Evolutionary conservation across 2,797 vertebrate genomes (phyloP), one percentile per base, ranked within the genome.

Genomic region (Apogon hyalosoma): DNA sequence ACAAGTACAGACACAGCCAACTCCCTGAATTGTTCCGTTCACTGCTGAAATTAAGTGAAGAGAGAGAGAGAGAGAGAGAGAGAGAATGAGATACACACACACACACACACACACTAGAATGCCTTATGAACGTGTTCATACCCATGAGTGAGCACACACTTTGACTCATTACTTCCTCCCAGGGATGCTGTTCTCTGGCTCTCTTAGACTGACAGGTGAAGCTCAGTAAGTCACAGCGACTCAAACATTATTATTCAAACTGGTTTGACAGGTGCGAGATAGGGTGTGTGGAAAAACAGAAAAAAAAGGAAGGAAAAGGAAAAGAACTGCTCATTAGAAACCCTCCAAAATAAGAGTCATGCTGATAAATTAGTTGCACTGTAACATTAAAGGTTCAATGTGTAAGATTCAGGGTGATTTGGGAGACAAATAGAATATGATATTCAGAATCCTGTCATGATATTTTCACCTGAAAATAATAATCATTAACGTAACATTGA

Each of bases 231-330:
- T 73, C 79, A 76, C 75, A 48, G 54, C 73, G 73, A 50, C 66
- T 78, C 73, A 61, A 9, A 57, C 57, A 83, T 88, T 83, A 80
- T 80, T 64, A 84, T 87, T 79, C 70, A 90, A 73, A 82, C 77
- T 77, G 74, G 81, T 70, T 40, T 59, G 60, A 73, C 43, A 59
- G 67, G 56, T 60, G 55, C 65, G 47, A 36, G 54, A 41, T 60
- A 41, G 38, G 55, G 43, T 36, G 15, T 63, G 41, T 41, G 24
- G n/a, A 1, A 15, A 16, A 41, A 38, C 16, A 60, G 3, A 15
- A 4, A 47, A 4, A 47, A 9, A 42, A 38, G 19, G 6, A 19
- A 18, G n/a, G 16, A 0, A 3, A 15, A 11, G n/a, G 6, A 13
- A 48, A 64, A 31, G 31, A 33, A 33, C 31, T 33, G 31, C 31